These are phyloP conservation scores for Hippopotamus amphibius DNA, from an alignment of 2,113 vertebrate genomes.

Conservation along the genomic window DNA sequence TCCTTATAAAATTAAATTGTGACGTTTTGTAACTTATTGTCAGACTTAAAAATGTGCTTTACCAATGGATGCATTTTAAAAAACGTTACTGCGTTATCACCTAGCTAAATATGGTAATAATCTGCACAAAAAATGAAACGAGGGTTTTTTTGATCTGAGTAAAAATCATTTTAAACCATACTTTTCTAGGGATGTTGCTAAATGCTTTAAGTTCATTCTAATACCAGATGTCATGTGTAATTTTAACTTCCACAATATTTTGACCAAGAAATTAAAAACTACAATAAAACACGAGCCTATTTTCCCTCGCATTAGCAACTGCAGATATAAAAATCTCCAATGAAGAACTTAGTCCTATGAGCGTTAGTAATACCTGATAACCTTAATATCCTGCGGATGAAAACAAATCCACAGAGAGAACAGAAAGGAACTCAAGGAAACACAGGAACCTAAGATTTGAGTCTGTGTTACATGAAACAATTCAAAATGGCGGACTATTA, in stretches of 20 bases:
- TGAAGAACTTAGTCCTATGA: background rate
- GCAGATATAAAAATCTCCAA: background rate
- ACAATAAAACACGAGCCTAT: conserved; percentile 40
- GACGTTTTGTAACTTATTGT: background rate
- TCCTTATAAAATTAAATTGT: conserved; percentile 21
- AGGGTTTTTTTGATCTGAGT: background rate
- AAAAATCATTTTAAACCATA: conserved; percentile 10
- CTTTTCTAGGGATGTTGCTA: background rate
- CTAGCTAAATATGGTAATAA: background rate
- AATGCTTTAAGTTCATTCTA: conserved; percentile 14
- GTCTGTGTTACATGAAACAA: conserved; percentile 74
- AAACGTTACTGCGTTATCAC: background rate
- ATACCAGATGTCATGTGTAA: background rate
- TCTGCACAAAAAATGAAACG: background rate
- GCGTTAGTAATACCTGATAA: background rate
- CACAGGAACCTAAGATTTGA: conserved; percentile 74
- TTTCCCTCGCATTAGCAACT: conserved; percentile 19
- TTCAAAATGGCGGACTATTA: conserved; percentile 86
- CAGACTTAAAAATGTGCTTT: background rate
- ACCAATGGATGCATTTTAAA: background rate
- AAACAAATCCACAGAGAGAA: conserved; percentile 35
- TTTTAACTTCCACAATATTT: conserved; percentile 27
- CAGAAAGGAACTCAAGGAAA: conserved; percentile 49
- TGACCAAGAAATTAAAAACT: conserved; percentile 54
- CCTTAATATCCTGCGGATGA: conserved; percentile 5